Conservation (phyloP, 2,113 vertebrate genomes). For the Noctilio leporinus region DNA sequence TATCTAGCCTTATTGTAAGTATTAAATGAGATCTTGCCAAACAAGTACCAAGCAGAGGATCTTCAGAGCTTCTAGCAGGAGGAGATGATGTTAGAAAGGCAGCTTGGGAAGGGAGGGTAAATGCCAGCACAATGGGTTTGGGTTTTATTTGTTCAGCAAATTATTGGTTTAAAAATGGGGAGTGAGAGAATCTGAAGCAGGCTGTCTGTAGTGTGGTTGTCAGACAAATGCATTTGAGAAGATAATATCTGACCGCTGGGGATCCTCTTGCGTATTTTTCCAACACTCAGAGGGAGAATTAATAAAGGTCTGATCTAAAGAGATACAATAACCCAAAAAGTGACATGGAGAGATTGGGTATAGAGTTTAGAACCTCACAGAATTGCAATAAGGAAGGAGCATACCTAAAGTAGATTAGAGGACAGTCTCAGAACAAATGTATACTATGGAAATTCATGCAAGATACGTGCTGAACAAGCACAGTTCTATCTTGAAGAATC, state of each 20-base stretch:
- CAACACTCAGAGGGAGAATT: background rate
- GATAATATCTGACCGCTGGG: background rate
- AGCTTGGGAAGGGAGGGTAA: background rate
- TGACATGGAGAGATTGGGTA: background rate
- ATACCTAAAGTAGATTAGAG: background rate
- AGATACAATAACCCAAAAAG: background rate
- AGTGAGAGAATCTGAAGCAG: background rate
- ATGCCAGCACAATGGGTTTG: background rate
- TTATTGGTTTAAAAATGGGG: background rate
- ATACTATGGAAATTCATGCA: background rate
- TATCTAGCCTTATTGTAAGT: background rate
- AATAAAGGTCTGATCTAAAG: background rate
- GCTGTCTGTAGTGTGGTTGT: background rate
- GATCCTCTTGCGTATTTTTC: background rate
- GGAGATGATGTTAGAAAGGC: background rate
- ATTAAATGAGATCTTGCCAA: background rate
- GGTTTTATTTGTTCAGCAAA: background rate
- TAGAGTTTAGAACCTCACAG: background rate
- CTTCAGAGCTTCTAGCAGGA: background rate
- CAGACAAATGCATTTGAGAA: background rate
- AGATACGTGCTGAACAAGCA: background rate
- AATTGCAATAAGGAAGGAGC: background rate
- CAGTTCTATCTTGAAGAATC: too few species aligned
- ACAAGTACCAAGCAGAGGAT: background rate
- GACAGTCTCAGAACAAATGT: background rate